phyloP scores from a whole-genome alignment of 2,113 vertebrate species.

The Pluvialis apricaria region DNA sequence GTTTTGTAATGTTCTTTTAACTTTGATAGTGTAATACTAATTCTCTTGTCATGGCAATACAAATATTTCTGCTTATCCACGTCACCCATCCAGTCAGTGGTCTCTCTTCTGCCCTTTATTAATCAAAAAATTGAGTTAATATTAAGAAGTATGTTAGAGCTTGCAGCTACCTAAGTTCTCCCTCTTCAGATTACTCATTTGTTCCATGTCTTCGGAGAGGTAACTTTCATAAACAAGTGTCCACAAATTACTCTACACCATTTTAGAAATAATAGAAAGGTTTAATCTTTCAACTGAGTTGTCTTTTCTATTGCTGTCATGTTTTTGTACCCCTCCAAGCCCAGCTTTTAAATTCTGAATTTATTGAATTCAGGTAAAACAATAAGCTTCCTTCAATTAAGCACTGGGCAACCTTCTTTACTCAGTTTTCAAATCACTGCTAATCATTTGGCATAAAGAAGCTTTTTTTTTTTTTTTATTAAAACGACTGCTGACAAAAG shows the following conservation, averaged over 20 bases:
- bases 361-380: background rate
- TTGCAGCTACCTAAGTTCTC: constrained; percentile 56
- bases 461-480: background rate
- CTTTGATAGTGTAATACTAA: background rate
- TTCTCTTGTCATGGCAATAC: constrained; percentile 40
- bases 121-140: constrained; percentile 21
- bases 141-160: constrained; percentile 2
- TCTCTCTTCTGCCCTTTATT: constrained; percentile 27
- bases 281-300: constrained; percentile 31
- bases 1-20: constrained; percentile 44
- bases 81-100: constrained; percentile 64
- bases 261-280: constrained; percentile 36
- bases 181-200: constrained; percentile 71
- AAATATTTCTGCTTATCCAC: constrained; percentile 69
- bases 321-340: background rate
- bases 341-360: background rate
- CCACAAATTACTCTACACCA: background rate
- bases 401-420: constrained; percentile 25
- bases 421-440: constrained; percentile 32
- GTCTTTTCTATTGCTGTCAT: background rate
- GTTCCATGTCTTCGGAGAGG: constrained; percentile 20
- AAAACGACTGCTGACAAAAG: background rate
- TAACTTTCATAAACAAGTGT: background rate
- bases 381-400: constrained; percentile 11
- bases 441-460: constrained; percentile 3